Evolutionary conservation across 2,113 vertebrate genomes (phyloP), one percentile per base, ranked within the genome.

Genomic region (Ciconia stormi): DNA sequence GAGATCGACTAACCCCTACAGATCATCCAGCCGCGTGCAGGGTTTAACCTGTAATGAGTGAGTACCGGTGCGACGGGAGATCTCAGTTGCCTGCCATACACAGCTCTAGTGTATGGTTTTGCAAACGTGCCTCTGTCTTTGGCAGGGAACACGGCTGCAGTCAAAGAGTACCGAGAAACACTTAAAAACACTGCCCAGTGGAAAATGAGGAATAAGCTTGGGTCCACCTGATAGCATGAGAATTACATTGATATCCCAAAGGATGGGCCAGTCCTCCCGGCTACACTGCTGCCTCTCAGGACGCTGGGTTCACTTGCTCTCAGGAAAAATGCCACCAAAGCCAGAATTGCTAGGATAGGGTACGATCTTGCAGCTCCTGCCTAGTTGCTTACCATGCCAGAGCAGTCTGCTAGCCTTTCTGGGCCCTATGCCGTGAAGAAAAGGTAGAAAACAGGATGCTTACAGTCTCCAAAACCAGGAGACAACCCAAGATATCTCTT

Each of bases 161-260:
- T 38, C 29, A 32, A n/a, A 40, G 22, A 40, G 59, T n/a, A 18
- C 49, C 20, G n/a, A 56, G 61, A 49, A 77, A 15, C 16, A 12
- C 52, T 42, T 67, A n/a, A 30, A 42, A 52, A 25, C 38, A 36
- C n/a, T 59, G 36, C 50, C 25, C 12, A 25, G 25, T 2, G 2
- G 36, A 46, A 82, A 63, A 50, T 5, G 13, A 71, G 29, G 34
- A 40, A 49, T 23, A 65, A 58, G 3, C 13, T 3, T 16, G 13
- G 4, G 11, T 55, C 27, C 10, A 9, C 20, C 23, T 1, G 1
- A 46, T 2, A 53, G 38, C 47, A 55, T 0, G 3, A 47, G 62
- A 61, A 46, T 44, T 42, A 26, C 13, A 36, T 2, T 9, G 9
- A 14, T 12, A 58, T 9, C 20, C 50, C 16, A 20, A 58, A 74